Conservation (phyloP, 2,888 invertebrate species). For the Leptura quadrifasciata region DNA sequence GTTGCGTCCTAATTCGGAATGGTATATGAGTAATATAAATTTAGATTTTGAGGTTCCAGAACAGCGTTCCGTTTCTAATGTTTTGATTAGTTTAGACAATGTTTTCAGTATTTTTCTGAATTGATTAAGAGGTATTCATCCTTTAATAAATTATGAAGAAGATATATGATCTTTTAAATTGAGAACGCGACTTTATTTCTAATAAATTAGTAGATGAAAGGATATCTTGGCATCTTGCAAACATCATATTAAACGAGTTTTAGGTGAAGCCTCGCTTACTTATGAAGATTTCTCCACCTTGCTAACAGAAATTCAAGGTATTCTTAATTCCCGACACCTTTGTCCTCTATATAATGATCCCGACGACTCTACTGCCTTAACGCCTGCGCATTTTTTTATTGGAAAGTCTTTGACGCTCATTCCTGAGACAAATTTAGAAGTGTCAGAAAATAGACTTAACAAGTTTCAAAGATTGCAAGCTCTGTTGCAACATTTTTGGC, state of each 20-base stretch:
- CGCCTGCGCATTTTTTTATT: no score
- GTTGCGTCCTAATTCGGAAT: constrained; percentile 9
- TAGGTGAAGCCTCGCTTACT: background rate
- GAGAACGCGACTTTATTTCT: constrained; percentile 45
- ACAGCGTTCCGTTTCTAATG: constrained; percentile 19
- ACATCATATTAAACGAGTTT: background rate
- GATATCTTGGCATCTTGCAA: constrained; percentile 52
- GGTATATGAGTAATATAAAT: constrained; percentile 24
- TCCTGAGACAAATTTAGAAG: no score
- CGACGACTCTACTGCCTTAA: no score
- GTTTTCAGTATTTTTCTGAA: constrained; percentile 12
- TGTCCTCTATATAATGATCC: no score
- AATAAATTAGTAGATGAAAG: constrained; percentile 36
- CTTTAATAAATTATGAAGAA: background rate
- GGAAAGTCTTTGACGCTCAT: no score
- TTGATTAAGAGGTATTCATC: constrained; percentile 23
- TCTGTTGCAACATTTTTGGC: no score
- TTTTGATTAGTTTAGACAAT: constrained; percentile 8
- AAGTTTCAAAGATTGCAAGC: no score
- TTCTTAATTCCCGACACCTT: no score
- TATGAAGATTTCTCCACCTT: background rate
- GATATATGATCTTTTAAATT: constrained; percentile 54
- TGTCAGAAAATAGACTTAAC: no score
- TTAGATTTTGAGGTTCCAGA: constrained; percentile 19
- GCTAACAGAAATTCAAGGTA: no score